A percentile compares a stretch with the other conserved stretches of the same genome.
These are phyloP conservation scores for Pseudorhombus dupliciocellatus DNA, from an alignment of 2,113 vertebrate species.

Conservation along the genomic window DNA sequence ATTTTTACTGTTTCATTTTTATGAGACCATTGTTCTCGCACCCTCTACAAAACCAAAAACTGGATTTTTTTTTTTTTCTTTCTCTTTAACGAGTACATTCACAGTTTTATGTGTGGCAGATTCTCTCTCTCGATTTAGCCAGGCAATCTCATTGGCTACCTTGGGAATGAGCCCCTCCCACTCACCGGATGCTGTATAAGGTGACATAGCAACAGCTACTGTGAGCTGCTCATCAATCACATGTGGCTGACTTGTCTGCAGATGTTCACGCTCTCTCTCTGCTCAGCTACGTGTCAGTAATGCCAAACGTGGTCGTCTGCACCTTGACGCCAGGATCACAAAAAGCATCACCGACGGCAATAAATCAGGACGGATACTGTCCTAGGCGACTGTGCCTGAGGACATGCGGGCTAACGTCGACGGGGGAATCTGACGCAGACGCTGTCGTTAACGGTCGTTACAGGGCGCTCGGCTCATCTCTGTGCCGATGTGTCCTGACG, in stretches of 20 bases:
- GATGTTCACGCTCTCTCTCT: slow-evolving; percentile 29
- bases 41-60: slow-evolving; percentile 32
- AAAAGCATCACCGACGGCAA: slow-evolving; percentile 19
- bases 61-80: slow-evolving; percentile 33
- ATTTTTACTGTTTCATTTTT: slow-evolving; percentile 50
- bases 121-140: slow-evolving; percentile 13
- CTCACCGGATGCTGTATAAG: slow-evolving; percentile 26
- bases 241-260: slow-evolving; percentile 16
- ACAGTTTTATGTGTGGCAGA: slow-evolving; percentile 49
- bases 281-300: slow-evolving; percentile 36
- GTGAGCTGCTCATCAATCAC: slow-evolving; percentile 58
- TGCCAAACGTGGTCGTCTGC: slow-evolving; percentile 26
- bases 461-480: slow-evolving; percentile 19
- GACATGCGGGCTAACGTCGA: slow-evolving; percentile 45
- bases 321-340: slow-evolving; percentile 11
- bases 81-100: slow-evolving; percentile 55
- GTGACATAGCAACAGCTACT: slow-evolving; percentile 65
- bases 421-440: slow-evolving; percentile 31
- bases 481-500: neutral
- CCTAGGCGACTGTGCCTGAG: slow-evolving; percentile 31
- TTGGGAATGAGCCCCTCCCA: slow-evolving; percentile 41
- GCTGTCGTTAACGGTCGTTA: slow-evolving; percentile 49
- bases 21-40: slow-evolving; percentile 46
- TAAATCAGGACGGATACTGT: slow-evolving; percentile 36
- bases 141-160: slow-evolving; percentile 57